Base-by-base conservation (phyloP, 2,888 invertebrate species). In the Cheilosia impressa region DNA sequence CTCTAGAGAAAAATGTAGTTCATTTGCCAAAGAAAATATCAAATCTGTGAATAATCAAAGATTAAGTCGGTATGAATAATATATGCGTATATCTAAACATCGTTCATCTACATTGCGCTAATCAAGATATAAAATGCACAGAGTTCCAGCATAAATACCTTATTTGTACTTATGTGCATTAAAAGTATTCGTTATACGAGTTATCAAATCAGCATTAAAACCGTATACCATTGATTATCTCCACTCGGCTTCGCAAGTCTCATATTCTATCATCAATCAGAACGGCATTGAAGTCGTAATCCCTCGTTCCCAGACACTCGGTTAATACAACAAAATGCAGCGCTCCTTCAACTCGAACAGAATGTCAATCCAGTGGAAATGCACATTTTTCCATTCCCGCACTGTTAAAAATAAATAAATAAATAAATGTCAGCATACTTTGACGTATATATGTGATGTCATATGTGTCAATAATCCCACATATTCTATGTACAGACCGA, bases 391-490 rank as follows among this genome's bases (percentile, higher is more conserved):
- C 10, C 31, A 31, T 47, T 17, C 62, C 22, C 19, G 15, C 6
- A 66, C n/a, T 53, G 27, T 55, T 27, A 38, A 62, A 3, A 58
- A n/a, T 17, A 24, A 66, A 50, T 15, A 24, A 66, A 50, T 15
- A 17, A 55, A 15, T 15, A 41, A 31, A 62, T 27, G 43, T 63
- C 19, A 47, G 55, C 17, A 38, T 27, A 57, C 27, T 63, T 66
- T 72, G 65, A 79, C 79, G 79, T 79, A 58, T 22, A 19, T 38
- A n/a, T 24, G 62, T 73, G 50, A 57, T 62, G 68, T 72, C 68
- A 68, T 75, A 52, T 68, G 62, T 75, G 68, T 63, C 80, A 76
- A 76, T 58, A 76, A 52, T 81, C 63, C 52, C 57, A 76, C 73
- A 68, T 60, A 52, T 13, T 13, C 34, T 24, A 34, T 10, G 24